Conservation (phyloP, 2,113 vertebrate species). For the Fregata magnificens region DNA sequence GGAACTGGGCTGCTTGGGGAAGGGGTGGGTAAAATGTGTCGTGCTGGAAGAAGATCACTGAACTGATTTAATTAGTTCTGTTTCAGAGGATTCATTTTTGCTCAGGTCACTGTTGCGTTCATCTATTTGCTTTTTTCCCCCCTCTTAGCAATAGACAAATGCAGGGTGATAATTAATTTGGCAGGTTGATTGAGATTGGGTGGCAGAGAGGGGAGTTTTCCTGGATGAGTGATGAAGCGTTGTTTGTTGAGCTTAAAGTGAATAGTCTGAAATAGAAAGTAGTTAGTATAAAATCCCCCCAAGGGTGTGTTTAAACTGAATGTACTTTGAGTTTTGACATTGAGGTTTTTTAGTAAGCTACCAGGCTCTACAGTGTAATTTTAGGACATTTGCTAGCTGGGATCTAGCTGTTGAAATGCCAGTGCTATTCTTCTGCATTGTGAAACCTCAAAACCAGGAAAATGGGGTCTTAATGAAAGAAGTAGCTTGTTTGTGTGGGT, state of each 20-base stretch:
- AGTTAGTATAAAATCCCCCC: constrained; percentile 50
- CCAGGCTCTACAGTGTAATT: background rate
- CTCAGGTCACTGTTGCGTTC: constrained; percentile 25
- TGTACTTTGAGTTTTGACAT: constrained; percentile 57
- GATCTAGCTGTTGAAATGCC: background rate
- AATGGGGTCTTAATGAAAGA: background rate
- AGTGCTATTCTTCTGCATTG: background rate
- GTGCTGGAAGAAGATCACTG: background rate
- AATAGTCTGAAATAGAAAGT: constrained; percentile 65
- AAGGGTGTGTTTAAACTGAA: constrained; percentile 47
- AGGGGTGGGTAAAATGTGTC: background rate
- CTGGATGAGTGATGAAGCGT: constrained; percentile 16
- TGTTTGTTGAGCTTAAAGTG: constrained; percentile 43
- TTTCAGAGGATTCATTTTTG: constrained; percentile 40
- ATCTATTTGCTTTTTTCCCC: background rate
- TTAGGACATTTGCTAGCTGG: background rate
- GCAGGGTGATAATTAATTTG: constrained; percentile 65
- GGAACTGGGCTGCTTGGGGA: background rate
- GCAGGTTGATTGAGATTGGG: constrained; percentile 61
- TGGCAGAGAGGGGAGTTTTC: constrained; percentile 23
- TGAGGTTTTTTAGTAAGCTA: constrained; percentile 31
- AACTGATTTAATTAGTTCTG: constrained; percentile 49
- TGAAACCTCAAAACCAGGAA: background rate
- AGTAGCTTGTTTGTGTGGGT: background rate
- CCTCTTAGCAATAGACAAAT: constrained; percentile 8